phyloP scores from a whole-genome alignment of 2,888 invertebrate species.

The Rambutsinella grinnellia region DNA sequence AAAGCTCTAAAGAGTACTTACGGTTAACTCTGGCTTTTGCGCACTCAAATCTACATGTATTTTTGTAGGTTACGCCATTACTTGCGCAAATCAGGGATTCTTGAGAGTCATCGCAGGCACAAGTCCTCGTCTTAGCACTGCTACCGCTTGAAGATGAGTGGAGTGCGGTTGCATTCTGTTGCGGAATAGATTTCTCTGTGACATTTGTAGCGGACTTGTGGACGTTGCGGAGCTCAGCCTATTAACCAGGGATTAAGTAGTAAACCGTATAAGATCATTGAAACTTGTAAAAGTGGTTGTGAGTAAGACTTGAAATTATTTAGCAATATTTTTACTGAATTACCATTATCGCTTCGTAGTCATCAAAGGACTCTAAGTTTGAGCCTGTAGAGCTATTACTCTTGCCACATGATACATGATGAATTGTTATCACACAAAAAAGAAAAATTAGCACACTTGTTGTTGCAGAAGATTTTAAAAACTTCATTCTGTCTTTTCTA shows the following conservation, averaged over 20 bases:
- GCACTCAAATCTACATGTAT: slow-evolving; percentile 60
- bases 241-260: background rate
- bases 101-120: slow-evolving; percentile 55
- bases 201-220: background rate
- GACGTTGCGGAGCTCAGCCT: background rate
- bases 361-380: background rate
- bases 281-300: background rate
- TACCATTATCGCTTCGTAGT: background rate
- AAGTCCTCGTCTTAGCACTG: slow-evolving; percentile 34
- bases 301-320: background rate
- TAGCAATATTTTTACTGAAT: background rate
- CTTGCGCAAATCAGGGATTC: slow-evolving; percentile 56
- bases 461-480: background rate
- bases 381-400: slow-evolving; percentile 6
- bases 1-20: slow-evolving; percentile 31
- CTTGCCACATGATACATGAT: slow-evolving; percentile 12
- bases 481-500: background rate
- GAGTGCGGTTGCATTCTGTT: slow-evolving; percentile 23
- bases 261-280: too few species aligned
- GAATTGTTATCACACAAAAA: slow-evolving; percentile 26
- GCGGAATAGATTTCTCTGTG: slow-evolving; percentile 1
- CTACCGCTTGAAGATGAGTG: background rate
- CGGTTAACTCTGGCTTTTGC: slow-evolving; percentile 59
- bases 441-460: slow-evolving; percentile 32
- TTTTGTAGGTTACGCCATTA: slow-evolving; percentile 63